Evolutionary conservation across 2,797 vertebrate genomes (phyloP).

Genomic region (Melanotaenia parkinsoni): DNA sequence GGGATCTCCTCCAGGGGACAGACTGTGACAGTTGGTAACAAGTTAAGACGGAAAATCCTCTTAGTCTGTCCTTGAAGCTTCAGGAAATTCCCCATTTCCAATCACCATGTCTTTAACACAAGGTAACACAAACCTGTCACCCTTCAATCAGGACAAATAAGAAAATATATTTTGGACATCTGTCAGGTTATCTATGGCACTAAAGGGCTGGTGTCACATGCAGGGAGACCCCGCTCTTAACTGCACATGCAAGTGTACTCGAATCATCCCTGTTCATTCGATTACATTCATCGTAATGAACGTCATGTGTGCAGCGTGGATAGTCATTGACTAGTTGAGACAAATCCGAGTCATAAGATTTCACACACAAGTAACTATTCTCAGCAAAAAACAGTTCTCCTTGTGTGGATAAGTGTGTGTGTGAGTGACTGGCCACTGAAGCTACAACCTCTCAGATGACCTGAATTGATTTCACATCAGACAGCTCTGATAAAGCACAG

Average conservation of each 20-base stretch:
- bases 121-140: conserved; percentile 24
- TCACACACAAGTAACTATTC: conserved; percentile 23
- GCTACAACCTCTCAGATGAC: conserved; percentile 29
- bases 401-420: conserved; percentile 15
- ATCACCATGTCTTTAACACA: conserved; percentile 27
- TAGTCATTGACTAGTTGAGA: conserved; percentile 47
- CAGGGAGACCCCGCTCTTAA: conserved; percentile 23
- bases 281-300: conserved; percentile 50
- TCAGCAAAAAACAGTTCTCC: conserved; percentile 1
- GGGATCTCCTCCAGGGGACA: conserved; percentile 71
- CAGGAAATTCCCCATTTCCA: conserved; percentile 32
- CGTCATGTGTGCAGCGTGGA: conserved; percentile 68
- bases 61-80: conserved; percentile 43
- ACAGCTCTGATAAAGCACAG: not conserved
- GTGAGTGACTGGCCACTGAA: not conserved
- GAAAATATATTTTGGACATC: not conserved
- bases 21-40: conserved; percentile 68
- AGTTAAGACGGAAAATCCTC: conserved; percentile 79
- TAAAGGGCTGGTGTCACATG: conserved; percentile 42
- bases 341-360: conserved; percentile 71
- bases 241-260: conserved; percentile 36
- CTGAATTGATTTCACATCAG: conserved; percentile 22
- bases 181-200: not conserved
- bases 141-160: conserved; percentile 3
- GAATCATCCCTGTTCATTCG: conserved; percentile 31